Evolutionary conservation across 2,797 vertebrate species (phyloP).

Genomic region (Luscinia luscinia): DNA sequence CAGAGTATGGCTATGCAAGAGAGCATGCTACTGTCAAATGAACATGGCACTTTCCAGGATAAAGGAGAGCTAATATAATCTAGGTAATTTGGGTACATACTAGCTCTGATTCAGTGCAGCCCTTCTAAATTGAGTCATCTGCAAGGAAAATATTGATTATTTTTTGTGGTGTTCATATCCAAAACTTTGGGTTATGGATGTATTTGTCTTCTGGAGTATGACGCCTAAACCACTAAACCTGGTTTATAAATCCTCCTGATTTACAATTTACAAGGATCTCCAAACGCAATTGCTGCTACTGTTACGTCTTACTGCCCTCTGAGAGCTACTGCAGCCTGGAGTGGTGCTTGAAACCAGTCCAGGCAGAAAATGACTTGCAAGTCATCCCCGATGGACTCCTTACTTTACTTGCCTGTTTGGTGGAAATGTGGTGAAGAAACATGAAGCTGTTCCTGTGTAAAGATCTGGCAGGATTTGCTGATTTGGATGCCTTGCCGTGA

Average conservation of each 20-base stretch:
- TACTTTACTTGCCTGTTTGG: accelerated
- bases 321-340: neutral
- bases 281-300: accelerated
- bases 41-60: neutral
- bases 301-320: accelerated
- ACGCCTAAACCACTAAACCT: neutral
- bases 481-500: neutral
- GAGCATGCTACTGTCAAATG: neutral
- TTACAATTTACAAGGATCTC: neutral
- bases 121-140: neutral
- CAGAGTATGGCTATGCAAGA: neutral
- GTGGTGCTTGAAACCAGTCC: neutral
- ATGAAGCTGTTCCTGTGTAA: neutral
- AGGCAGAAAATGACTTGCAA: neutral
- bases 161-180: neutral
- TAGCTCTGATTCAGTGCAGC: neutral
- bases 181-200: neutral
- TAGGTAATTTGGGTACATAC: neutral
- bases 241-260: neutral
- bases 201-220: neutral
- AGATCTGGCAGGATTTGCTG: neutral
- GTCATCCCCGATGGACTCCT: neutral
- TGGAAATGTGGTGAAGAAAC: neutral
- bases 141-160: neutral
- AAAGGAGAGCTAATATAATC: neutral